Evolutionary conservation across 2,888 invertebrate genomes (phyloP), one percentile per base, ranked within the genome.

Genomic region (Apodemia duryi): DNA sequence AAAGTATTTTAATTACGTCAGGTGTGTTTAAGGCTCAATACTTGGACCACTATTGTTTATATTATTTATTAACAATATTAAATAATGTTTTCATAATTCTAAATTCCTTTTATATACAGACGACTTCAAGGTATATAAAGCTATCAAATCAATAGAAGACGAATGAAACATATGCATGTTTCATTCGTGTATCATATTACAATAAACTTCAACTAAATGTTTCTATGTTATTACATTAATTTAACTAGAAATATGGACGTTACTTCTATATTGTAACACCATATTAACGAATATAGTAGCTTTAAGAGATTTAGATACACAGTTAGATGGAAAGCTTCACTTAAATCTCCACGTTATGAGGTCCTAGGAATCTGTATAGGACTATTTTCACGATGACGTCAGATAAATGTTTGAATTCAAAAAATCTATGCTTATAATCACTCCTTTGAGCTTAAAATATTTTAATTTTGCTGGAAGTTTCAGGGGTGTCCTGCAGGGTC

Each of bases 1-100:
- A 13, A 46, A 46, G 46, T 46, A 46, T 10, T 46, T 7, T 46
- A 6, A 66, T 69, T 28, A 65, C 52, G 1, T 71, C 71, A 5
- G 70, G 74, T 5, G 72, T 74, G 9, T 69, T 69, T 73, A 73
- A 32, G 73, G 73, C 4, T 72, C 69, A 10, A 69, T 70, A 35
- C 28, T 72, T 9, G 72, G 72, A 7, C 70, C 71, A 21, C 43
- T 70, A 10, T 51, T 71, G 9, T 71, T 72, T 52, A 66, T 66
- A 28, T 28, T 70, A 3, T 71, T 69, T 61, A 69, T 72, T 28
- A 72, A 71, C 62, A 69, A 70, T 46, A 61, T 72, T 21, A 32
- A 32, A 29, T 28, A 62, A 9, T 69, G 71, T 54, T 69, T 70
- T 64, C 21, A 63, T 7, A 46, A 63, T 54, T 62, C 64, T 62